Evolutionary conservation across 2,113 vertebrate genomes (phyloP).

Genomic region (Gallinago jamesoni): DNA sequence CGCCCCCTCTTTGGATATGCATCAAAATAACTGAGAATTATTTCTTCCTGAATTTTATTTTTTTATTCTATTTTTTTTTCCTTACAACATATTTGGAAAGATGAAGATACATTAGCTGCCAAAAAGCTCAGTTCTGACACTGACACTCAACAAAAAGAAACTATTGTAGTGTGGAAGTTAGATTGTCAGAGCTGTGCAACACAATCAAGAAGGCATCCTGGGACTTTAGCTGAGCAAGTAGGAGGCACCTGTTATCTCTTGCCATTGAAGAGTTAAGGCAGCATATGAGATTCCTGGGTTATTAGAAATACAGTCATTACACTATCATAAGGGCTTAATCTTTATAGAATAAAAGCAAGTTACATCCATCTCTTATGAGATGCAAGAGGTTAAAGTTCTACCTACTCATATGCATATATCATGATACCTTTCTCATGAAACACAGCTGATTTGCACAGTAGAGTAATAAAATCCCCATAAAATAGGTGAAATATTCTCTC

Average conservation of each 20-base stretch:
- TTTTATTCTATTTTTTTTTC: not conserved
- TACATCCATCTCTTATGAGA: not conserved
- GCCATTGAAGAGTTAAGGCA: not conserved
- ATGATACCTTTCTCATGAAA: not conserved
- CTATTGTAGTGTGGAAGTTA: not conserved
- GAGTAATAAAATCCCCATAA: not conserved
- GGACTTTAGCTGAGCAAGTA: not conserved
- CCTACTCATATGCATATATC: not conserved
- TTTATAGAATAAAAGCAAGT: not conserved
- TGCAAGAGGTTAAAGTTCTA: not conserved
- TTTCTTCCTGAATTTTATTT: not conserved
- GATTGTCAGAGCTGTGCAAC: not conserved
- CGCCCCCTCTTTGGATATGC: not conserved
- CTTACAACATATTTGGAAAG: not conserved
- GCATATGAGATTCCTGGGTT: not conserved
- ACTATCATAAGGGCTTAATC: not conserved
- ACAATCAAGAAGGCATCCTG: not conserved
- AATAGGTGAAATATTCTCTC: not conserved
- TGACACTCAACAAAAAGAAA: not conserved
- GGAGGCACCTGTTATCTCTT: not conserved
- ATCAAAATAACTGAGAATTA: not conserved
- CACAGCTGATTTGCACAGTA: not conserved
- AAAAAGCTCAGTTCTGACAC: not conserved
- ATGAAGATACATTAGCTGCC: not conserved
- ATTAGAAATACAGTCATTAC: not conserved